phyloP scores from a whole-genome alignment of 2,888 invertebrate genomes.

The Agrotis clavis region DNA sequence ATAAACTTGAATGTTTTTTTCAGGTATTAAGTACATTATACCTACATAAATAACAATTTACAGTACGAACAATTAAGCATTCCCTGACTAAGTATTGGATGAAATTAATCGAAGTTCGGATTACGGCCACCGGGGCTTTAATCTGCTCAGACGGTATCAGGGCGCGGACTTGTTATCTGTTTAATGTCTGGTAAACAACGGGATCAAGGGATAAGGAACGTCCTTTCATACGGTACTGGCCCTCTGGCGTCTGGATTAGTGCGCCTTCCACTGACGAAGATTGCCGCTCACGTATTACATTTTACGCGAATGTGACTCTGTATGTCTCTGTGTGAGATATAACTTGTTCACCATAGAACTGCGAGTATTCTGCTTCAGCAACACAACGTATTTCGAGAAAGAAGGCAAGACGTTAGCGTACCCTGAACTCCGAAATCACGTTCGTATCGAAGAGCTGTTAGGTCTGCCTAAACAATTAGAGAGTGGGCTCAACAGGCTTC shows the following conservation, averaged over 20 bases:
- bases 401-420: slow-evolving; percentile 42
- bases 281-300: slow-evolving; percentile 82
- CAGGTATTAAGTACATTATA: slow-evolving; percentile 55
- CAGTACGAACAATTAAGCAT: slow-evolving; percentile 80
- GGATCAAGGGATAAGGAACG: slow-evolving; percentile 91
- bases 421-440: slow-evolving; percentile 58
- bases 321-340: slow-evolving; percentile 33
- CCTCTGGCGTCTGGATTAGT: slow-evolving; percentile 88
- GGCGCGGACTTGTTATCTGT: slow-evolving; percentile 91
- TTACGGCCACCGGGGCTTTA: slow-evolving; percentile 88
- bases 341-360: slow-evolving; percentile 34
- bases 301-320: slow-evolving; percentile 69
- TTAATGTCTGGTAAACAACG: slow-evolving; percentile 92
- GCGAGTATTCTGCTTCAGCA: slow-evolving; percentile 24
- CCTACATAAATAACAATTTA: slow-evolving; percentile 77
- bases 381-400: slow-evolving; percentile 15
- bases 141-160: slow-evolving; percentile 89
- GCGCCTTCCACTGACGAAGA: slow-evolving; percentile 82
- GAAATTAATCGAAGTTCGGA: slow-evolving; percentile 91
- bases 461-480: slow-evolving; percentile 68
- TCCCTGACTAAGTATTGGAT: slow-evolving; percentile 88
- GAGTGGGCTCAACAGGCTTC: slow-evolving; percentile 75
- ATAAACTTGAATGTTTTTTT: slow-evolving; percentile 53
- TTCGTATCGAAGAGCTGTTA: slow-evolving; percentile 63
- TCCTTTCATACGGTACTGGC: slow-evolving; percentile 89